Conservation (phyloP, 37 sponge, comb jelly and placozoan genomes). For the Beroe forskalii region DNA sequence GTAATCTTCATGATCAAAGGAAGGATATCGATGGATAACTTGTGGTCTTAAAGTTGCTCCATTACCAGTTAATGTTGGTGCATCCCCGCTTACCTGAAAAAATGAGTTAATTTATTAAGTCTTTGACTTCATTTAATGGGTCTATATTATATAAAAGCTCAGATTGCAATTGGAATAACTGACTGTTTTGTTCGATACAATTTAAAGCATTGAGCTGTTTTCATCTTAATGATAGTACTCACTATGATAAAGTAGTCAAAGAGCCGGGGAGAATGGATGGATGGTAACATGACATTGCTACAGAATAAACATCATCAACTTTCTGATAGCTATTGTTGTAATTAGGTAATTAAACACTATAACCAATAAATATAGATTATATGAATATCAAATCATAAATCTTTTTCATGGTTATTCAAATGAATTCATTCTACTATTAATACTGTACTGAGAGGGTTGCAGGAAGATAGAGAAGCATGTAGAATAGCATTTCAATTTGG, state of each 20-base stretch:
- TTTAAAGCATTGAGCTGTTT: background rate
- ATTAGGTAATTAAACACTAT: too few species aligned
- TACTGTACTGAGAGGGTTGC: too few species aligned
- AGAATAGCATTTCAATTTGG: too few species aligned
- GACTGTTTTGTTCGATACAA: background rate
- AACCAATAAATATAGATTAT: too few species aligned
- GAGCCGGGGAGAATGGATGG: constrained; percentile 29
- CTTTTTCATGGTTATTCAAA: too few species aligned
- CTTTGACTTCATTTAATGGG: too few species aligned
- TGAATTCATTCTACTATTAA: too few species aligned
- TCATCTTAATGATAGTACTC: background rate
- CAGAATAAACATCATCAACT: background rate
- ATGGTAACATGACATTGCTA: constrained; percentile 62
- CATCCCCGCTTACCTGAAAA: constrained; percentile 49
- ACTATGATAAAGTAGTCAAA: constrained; percentile 59
- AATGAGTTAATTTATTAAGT: background rate
- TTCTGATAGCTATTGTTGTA: background rate
- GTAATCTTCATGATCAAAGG: constrained; percentile 33
- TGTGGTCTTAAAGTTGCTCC: constrained; percentile 33
- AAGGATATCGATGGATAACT: constrained; percentile 4
- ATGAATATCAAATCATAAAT: too few species aligned
- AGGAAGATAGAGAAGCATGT: background rate
- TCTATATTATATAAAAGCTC: too few species aligned
- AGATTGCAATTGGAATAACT: too few species aligned
- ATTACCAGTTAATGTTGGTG: background rate